Conservation (phyloP, 1,140 invertebrate species). For the Trachymyrmex septentrionalis region DNA sequence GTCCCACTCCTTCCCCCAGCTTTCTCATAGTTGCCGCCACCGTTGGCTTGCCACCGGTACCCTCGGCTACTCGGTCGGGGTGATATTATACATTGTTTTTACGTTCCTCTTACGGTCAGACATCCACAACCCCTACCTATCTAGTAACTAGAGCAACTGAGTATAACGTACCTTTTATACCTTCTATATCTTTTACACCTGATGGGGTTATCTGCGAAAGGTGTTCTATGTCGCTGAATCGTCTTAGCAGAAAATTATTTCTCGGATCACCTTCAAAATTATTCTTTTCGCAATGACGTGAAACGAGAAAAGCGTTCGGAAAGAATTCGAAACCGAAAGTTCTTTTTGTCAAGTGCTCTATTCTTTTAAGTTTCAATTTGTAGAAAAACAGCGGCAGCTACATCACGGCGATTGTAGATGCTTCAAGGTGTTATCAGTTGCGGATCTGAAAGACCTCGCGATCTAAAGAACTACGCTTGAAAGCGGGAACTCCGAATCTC, state of each 20-base stretch:
- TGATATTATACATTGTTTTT: constrained; percentile 83
- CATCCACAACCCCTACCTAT: constrained; percentile 67
- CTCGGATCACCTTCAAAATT: constrained; percentile 25
- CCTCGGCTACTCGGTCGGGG: constrained; percentile 55
- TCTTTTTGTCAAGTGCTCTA: neutral
- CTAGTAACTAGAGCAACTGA: constrained; percentile 79
- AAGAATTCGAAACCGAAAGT: neutral
- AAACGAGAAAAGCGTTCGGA: neutral
- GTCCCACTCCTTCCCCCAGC: constrained; percentile 22
- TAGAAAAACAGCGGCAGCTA: neutral
- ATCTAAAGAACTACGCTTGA: constrained; percentile 30
- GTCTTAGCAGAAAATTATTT: neutral
- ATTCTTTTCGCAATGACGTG: neutral
- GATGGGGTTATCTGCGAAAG: constrained; percentile 19
- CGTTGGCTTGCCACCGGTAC: constrained; percentile 49
- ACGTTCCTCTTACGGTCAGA: constrained; percentile 66
- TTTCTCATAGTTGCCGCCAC: constrained; percentile 40
- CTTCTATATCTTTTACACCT: constrained; percentile 57
- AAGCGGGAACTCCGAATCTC: constrained; percentile 22
- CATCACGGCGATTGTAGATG: constrained; percentile 3
- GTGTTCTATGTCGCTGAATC: neutral
- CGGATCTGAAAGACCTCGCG: constrained; percentile 28
- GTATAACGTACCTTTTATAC: constrained; percentile 74
- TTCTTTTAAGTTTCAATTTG: neutral
- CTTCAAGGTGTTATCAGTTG: constrained; percentile 32